These are phyloP conservation scores for Micronisus gabar DNA, from an alignment of 2,113 vertebrate species.

Conservation along the genomic window DNA sequence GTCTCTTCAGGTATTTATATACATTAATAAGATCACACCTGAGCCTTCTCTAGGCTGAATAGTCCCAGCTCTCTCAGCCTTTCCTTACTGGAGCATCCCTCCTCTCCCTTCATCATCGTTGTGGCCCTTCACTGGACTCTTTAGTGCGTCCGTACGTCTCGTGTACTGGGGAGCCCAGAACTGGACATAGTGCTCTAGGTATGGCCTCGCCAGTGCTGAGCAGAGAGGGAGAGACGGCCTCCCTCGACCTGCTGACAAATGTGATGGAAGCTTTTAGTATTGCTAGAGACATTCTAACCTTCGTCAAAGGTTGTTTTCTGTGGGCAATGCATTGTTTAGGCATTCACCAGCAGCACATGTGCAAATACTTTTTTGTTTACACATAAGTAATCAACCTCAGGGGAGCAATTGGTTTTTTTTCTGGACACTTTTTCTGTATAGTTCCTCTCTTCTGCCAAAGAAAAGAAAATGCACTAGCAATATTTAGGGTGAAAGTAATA, in stretches of 20 bases:
- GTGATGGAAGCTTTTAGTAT: too few relatives aligned
- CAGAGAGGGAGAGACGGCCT: background rate
- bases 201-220: background rate
- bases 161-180: background rate
- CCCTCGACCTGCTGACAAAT: background rate
- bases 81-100: background rate
- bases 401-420: background rate
- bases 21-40: background rate
- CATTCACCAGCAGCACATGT: background rate
- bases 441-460: background rate
- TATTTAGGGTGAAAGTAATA: background rate
- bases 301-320: background rate
- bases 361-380: background rate
- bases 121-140: background rate
- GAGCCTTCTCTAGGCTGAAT: background rate
- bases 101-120: too few relatives aligned
- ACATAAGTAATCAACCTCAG: background rate
- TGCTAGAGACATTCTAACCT: background rate
- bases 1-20: background rate
- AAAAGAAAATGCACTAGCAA: background rate
- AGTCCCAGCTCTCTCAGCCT: background rate
- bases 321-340: background rate
- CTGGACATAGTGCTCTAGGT: fast-evolving
- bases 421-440: background rate
- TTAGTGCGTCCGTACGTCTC: background rate